A percentile compares a stretch with the other conserved stretches of the same genome.
These are phyloP conservation scores for Corvus hawaiiensis DNA, from an alignment of 2,113 vertebrate genomes.

Conservation along the genomic window DNA sequence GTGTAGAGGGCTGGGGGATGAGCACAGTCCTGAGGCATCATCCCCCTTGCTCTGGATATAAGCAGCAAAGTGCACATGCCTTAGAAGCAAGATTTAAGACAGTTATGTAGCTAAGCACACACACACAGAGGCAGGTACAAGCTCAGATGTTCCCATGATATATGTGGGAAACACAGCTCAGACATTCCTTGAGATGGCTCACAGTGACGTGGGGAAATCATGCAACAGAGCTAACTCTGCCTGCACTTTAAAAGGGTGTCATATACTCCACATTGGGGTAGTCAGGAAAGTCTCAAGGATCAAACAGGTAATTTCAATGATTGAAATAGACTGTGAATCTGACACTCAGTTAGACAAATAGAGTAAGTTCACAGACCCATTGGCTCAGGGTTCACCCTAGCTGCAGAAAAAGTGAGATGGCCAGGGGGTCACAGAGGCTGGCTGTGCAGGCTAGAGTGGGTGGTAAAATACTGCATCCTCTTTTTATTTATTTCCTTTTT, in stretches of 20 bases:
- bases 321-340: not conserved
- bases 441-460: not conserved
- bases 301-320: not conserved
- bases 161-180: not conserved
- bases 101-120: not conserved
- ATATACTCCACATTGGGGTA: not conserved
- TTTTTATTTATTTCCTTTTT: not conserved
- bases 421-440: not conserved
- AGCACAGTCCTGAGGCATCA: not conserved
- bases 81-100: not conserved
- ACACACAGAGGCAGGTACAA: accelerated
- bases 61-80: accelerated
- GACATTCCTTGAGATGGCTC: not conserved
- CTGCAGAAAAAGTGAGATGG: not conserved
- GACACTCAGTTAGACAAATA: not conserved
- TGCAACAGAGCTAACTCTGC: not conserved
- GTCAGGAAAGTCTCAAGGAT: not conserved
- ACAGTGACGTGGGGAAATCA: not conserved
- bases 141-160: not conserved
- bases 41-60: not conserved
- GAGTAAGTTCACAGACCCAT: not conserved
- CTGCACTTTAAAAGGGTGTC: not conserved
- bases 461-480: not conserved
- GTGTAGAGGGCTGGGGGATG: not conserved
- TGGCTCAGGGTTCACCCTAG: not conserved